Conservation (phyloP, 1,140 invertebrate genomes). For the Heliothis virescens region DNA sequence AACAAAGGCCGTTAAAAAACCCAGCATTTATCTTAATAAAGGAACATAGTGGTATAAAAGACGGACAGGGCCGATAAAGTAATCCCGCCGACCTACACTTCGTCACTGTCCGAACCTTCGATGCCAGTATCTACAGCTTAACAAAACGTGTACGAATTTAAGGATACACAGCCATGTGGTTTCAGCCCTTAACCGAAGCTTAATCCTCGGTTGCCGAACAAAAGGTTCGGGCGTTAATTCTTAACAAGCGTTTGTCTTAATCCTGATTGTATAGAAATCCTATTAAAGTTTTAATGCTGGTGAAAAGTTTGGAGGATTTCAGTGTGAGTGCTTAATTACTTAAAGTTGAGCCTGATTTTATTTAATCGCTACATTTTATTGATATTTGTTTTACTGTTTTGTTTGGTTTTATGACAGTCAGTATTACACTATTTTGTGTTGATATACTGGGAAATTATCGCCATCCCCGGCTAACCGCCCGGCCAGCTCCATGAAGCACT, state of each 20-base stretch:
- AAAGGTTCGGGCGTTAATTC: conserved; percentile 51
- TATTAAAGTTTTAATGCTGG: conserved; percentile 44
- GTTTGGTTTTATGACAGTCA: too few species aligned
- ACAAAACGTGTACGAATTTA: conserved; percentile 76
- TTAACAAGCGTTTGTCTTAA: conserved; percentile 51
- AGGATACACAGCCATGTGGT: conserved; percentile 67
- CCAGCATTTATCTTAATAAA: conserved; percentile 57
- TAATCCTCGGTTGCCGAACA: conserved; percentile 51
- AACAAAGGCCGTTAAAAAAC: conserved; percentile 17
- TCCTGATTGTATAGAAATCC: conserved; percentile 46
- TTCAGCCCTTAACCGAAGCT: conserved; percentile 55
- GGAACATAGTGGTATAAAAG: conserved; percentile 47
- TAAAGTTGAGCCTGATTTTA: conserved; percentile 1
- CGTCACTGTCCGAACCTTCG: conserved; percentile 75
- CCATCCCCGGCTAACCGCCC: too few species aligned
- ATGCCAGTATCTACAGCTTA: conserved; percentile 65
- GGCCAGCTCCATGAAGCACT: neutral
- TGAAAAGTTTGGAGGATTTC: conserved; percentile 41
- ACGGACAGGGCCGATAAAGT: conserved; percentile 57
- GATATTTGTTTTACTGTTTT: neutral
- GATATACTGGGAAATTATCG: too few species aligned
- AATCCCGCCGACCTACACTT: conserved; percentile 71
- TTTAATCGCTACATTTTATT: neutral
- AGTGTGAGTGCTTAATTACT: conserved; percentile 11
- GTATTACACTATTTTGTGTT: too few species aligned